phyloP scores from a whole-genome alignment of 1,140 invertebrate species.

The Musca vetustissima region DNA sequence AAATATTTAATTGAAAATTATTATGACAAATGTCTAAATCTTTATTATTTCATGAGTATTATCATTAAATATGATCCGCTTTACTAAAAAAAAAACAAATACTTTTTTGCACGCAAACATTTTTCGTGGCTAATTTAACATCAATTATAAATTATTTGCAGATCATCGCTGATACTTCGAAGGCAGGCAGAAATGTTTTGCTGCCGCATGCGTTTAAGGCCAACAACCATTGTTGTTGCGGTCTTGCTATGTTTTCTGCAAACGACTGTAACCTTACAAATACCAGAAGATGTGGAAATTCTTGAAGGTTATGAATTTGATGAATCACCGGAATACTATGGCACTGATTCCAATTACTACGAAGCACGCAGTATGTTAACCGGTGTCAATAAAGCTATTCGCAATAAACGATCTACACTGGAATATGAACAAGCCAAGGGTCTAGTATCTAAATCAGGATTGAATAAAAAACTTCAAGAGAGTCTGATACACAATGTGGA shows the following conservation, averaged over 20 bases:
- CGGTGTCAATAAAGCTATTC: constrained; percentile 26
- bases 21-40: no score
- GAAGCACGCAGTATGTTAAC: constrained; percentile 30
- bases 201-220: neutral
- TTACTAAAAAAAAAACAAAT: no score
- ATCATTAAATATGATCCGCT: no score
- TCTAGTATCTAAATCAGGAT: neutral
- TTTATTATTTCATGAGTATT: no score
- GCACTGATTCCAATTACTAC: constrained; percentile 29
- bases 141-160: constrained; percentile 9
- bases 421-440: constrained; percentile 30
- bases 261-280: constrained; percentile 18
- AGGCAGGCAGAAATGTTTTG: constrained; percentile 6
- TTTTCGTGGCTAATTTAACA: neutral
- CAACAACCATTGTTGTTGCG: neutral
- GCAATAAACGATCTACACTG: constrained; percentile 31
- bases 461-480: constrained; percentile 5
- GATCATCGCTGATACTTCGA: neutral
- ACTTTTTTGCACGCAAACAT: neutral
- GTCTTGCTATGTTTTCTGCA: neutral
- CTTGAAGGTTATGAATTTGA: constrained; percentile 34
- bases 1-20: no score
- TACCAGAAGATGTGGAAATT: constrained; percentile 34
- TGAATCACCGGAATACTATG: constrained; percentile 30
- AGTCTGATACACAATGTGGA: constrained; percentile 23